Evolutionary conservation across 2,888 invertebrate genomes (phyloP).

Genomic region (Boloria selene): DNA sequence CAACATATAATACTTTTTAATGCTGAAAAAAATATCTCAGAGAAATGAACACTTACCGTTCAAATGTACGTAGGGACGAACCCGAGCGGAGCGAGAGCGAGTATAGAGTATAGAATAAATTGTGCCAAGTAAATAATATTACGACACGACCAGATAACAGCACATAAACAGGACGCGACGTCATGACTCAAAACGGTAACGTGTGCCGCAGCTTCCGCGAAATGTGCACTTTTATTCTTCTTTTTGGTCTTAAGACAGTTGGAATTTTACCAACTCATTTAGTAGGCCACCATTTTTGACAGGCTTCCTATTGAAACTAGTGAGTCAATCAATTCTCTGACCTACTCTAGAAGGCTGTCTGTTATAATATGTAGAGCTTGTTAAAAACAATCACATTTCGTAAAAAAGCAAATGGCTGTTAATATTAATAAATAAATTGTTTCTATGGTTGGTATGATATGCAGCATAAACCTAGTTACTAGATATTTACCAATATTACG

Average conservation of each 20-base stretch:
- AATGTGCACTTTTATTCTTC: conserved; percentile 49
- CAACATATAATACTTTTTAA: too few species aligned
- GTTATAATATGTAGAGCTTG: neutral
- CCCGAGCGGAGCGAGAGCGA: too few species aligned
- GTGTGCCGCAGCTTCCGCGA: conserved; percentile 60
- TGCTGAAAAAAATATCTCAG: too few species aligned
- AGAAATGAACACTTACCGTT: too few species aligned
- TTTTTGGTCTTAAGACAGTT: conserved; percentile 49
- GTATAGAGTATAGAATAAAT: neutral
- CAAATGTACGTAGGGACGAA: too few species aligned
- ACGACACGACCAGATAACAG: conserved; percentile 18
- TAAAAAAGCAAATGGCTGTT: too few species aligned
- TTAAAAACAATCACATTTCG: too few species aligned
- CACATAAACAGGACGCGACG: conserved; percentile 26
- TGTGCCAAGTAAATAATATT: neutral
- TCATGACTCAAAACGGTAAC: conserved; percentile 49
- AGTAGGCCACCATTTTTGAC: conserved; percentile 48
- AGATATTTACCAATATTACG: too few species aligned
- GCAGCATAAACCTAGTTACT: too few species aligned
- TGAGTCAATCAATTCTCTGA: neutral
- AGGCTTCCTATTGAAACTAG: conserved; percentile 1
- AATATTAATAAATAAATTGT: too few species aligned
- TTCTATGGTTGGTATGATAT: too few species aligned
- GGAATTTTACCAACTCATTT: conserved; percentile 52
- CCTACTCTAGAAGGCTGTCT: neutral